Conservation (phyloP, 2,797 vertebrate genomes). For the Dromococcyx pavoninus region DNA sequence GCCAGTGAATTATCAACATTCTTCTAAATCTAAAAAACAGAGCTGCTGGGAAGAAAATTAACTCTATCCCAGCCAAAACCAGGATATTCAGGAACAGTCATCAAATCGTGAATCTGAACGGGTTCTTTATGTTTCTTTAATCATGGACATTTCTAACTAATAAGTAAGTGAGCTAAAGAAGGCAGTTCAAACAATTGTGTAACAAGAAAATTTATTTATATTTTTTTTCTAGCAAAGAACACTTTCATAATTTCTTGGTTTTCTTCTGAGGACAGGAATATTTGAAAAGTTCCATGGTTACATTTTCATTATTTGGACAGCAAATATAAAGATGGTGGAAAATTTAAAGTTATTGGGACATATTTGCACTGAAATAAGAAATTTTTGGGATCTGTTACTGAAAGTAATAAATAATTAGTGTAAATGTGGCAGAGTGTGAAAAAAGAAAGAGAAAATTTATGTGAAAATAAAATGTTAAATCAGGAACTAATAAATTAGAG, state of each 20-base stretch:
- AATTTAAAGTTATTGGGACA: neutral
- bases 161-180: neutral
- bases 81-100: neutral
- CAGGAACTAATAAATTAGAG: neutral
- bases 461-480: neutral
- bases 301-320: neutral
- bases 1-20: no score
- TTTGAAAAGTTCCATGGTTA: neutral
- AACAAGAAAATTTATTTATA: neutral
- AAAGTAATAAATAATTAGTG: neutral
- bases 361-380: neutral
- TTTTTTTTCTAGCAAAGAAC: neutral
- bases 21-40: no score
- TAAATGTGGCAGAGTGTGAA: rapidly evolving
- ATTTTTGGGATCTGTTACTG: neutral
- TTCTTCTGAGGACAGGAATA: neutral
- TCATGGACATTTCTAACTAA: neutral
- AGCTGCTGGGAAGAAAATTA: no score
- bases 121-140: neutral
- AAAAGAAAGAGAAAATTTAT: neutral
- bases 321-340: neutral
- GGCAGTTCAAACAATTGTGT: neutral
- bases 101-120: neutral
- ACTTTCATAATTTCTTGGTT: neutral
- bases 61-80: no score